Conservation (phyloP, 2,113 vertebrate genomes). For the Psittacara wagleri region DNA sequence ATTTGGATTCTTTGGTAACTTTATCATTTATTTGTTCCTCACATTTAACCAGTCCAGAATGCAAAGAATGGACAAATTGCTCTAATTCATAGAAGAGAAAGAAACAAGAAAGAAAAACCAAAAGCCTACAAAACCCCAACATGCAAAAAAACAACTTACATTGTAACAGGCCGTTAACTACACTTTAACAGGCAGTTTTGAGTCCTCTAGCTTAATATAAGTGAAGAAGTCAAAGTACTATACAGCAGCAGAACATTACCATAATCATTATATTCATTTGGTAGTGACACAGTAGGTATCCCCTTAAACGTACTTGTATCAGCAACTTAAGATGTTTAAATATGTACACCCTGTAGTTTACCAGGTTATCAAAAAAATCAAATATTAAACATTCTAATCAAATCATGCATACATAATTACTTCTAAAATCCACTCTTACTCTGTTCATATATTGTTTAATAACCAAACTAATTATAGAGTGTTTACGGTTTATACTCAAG, state of each 20-base stretch:
- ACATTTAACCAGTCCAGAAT: background rate
- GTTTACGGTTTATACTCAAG: background rate
- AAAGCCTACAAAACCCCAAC: background rate
- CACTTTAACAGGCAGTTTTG: background rate
- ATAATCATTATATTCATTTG: background rate
- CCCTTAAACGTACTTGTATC: background rate
- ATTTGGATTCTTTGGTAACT: background rate
- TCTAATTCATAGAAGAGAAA: background rate
- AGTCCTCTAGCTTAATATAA: background rate
- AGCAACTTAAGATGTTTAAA: background rate
- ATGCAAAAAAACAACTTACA: background rate
- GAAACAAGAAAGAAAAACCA: background rate
- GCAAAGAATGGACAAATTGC: background rate
- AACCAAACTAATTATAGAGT: background rate
- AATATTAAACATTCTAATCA: background rate
- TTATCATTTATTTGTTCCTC: background rate
- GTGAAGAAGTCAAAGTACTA: background rate
- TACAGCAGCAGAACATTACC: background rate
- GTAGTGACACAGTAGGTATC: background rate
- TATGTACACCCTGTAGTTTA: background rate
- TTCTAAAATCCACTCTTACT: background rate
- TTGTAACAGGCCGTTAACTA: background rate
- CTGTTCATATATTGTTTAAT: background rate
- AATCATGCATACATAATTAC: background rate
- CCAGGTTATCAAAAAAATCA: background rate